A percentile compares a stretch with the other conserved stretches of the same genome.
These are phyloP conservation scores for Coecobrya sp. DNA, from an alignment of 2,888 invertebrate genomes.

Conservation along the genomic window DNA sequence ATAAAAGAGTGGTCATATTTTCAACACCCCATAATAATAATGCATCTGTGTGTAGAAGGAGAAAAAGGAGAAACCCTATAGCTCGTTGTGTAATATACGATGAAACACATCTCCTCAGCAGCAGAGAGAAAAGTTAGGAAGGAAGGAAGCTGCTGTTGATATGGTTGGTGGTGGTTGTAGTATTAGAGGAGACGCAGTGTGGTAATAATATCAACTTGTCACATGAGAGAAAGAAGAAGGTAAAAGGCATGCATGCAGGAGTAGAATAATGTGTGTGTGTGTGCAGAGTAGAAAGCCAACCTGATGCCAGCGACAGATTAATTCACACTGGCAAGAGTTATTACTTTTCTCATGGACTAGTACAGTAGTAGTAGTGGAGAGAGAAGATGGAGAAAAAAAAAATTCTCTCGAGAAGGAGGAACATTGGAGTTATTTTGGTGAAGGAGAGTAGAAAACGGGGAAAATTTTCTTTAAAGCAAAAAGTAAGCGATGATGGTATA, in stretches of 20 bases:
- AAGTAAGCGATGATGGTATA: not conserved
- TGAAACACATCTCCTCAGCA: not conserved
- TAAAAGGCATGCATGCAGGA: slow-evolving; percentile 9
- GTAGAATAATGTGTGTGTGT: slow-evolving; percentile 36
- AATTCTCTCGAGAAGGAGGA: slow-evolving; percentile 3
- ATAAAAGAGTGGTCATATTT: slow-evolving; percentile 76
- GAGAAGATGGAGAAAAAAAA: slow-evolving; percentile 13
- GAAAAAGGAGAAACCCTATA: not conserved
- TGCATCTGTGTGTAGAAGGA: slow-evolving; percentile 35
- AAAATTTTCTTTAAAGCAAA: slow-evolving; percentile 13
- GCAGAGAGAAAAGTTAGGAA: slow-evolving; percentile 40
- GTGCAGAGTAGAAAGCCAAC: slow-evolving; percentile 39
- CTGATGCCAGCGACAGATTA: slow-evolving; percentile 79
- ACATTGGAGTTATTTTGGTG: not conserved
- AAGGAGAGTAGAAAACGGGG: not conserved
- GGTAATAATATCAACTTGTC: slow-evolving; percentile 78
- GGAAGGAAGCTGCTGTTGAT: slow-evolving; percentile 42
- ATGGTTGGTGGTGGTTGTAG: slow-evolving; percentile 13
- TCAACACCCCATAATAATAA: slow-evolving; percentile 78
- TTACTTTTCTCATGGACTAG: slow-evolving; percentile 67
- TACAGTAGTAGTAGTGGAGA: not conserved
- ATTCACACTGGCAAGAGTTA: slow-evolving; percentile 75
- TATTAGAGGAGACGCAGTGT: slow-evolving; percentile 51
- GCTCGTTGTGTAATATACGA: slow-evolving; percentile 31
- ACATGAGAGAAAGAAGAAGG: slow-evolving; percentile 54